These are phyloP conservation scores for Drosophila pectinifera DNA, from an alignment of 1,140 invertebrate genomes.

Conservation along the genomic window DNA sequence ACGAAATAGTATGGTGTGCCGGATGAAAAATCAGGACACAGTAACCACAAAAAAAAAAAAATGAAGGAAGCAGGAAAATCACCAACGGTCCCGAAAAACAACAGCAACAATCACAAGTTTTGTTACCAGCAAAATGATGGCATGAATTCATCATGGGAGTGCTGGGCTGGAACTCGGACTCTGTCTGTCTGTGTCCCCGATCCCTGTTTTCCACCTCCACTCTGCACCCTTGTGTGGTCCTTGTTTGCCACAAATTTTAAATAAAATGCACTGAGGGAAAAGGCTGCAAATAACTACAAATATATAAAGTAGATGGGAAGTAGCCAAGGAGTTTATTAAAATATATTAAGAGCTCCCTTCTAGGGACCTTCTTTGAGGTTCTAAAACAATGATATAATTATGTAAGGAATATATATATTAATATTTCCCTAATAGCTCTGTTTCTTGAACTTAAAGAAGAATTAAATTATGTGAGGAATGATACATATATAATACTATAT, in stretches of 20 bases:
- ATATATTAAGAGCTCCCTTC: too few relatives aligned
- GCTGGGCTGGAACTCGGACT: constrained; percentile 27
- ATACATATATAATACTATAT: background rate
- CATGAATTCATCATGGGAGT: constrained; percentile 76
- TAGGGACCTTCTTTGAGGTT: too few relatives aligned
- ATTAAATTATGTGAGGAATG: background rate
- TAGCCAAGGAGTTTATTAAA: background rate
- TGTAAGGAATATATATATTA: too few relatives aligned
- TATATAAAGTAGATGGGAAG: background rate
- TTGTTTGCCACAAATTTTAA: constrained; percentile 64
- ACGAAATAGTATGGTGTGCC: constrained; percentile 16
- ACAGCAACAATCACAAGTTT: constrained; percentile 76
- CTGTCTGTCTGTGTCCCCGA: constrained; percentile 10
- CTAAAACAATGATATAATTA: too few relatives aligned
- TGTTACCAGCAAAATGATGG: constrained; percentile 77
- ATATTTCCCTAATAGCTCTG: too few relatives aligned
- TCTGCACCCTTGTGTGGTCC: background rate
- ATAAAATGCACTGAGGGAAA: constrained; percentile 43
- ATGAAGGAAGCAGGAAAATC: constrained; percentile 17
- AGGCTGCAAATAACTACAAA: background rate
- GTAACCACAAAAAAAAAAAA: constrained; percentile 26
- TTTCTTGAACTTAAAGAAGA: too few relatives aligned
- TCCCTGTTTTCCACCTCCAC: constrained; percentile 10
- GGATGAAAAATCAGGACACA: constrained; percentile 69
- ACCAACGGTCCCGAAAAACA: constrained; percentile 24